A percentile compares a stretch with the other conserved stretches of the same genome.
phyloP scores from a whole-genome alignment of 2,797 vertebrate species.

The Sarcoramphus papa region DNA sequence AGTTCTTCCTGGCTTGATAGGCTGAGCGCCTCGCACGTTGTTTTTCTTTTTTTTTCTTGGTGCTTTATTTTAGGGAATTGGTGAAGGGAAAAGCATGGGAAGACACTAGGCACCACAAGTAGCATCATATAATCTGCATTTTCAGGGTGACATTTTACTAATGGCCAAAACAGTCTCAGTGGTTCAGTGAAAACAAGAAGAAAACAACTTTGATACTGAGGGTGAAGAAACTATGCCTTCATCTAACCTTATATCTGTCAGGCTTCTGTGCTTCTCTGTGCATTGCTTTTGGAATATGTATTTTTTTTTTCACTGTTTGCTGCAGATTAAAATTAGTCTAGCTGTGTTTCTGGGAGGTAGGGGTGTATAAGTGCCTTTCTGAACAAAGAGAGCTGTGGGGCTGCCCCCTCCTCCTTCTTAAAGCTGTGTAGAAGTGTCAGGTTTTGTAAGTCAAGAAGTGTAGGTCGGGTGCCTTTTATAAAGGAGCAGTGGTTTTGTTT shows the following conservation, averaged over 20 bases:
- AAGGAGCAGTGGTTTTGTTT: background rate
- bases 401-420: background rate
- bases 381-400: background rate
- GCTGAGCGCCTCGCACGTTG: background rate
- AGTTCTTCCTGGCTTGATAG: conserved; percentile 20
- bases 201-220: background rate
- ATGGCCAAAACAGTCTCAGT: background rate
- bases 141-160: conserved; percentile 22
- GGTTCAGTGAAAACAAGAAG: background rate
- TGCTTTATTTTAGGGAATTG: background rate
- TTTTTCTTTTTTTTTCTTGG: background rate
- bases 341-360: background rate
- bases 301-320: background rate
- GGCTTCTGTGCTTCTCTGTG: background rate
- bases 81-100: background rate
- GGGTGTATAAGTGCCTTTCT: background rate
- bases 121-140: background rate
- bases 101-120: background rate
- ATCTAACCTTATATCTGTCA: background rate
- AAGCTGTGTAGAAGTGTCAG: background rate
- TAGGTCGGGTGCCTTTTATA: background rate
- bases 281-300: background rate
- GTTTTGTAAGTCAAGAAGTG: background rate
- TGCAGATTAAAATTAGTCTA: background rate
- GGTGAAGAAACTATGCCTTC: background rate